A percentile compares a stretch with the other conserved stretches of the same genome.
Conservation (phyloP, 1,140 invertebrate species). For the Tetraneura akinire region DNA sequence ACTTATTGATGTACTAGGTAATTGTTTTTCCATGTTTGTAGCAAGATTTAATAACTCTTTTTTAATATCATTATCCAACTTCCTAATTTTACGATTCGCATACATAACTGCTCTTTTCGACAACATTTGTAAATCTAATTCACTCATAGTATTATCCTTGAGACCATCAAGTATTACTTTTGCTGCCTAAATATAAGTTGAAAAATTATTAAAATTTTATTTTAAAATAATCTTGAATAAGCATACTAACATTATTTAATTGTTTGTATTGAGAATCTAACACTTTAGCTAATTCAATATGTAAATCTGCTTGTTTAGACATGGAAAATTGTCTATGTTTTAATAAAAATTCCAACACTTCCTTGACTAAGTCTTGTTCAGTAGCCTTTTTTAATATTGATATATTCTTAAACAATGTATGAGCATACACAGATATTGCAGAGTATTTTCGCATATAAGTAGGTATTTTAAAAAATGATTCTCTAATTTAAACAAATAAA, state of each 20-base stretch:
- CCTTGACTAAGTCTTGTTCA: slow-evolving; percentile 13
- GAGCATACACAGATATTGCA: slow-evolving; percentile 21
- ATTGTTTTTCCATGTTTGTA: neutral
- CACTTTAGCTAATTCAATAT: slow-evolving; percentile 46
- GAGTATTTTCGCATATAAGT: slow-evolving; percentile 35
- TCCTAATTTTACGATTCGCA: slow-evolving; percentile 30
- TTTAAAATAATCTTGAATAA: neutral
- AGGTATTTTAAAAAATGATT: slow-evolving; percentile 1
- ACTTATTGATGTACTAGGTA: slow-evolving; percentile 17
- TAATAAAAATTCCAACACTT: slow-evolving; percentile 33
- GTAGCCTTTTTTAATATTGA: slow-evolving; percentile 21
- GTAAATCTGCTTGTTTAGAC: slow-evolving; percentile 12
- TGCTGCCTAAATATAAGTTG: slow-evolving; percentile 17
- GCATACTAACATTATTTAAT: slow-evolving; percentile 31
- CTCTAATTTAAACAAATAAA: slow-evolving; percentile 1
- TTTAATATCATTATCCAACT: slow-evolving; percentile 10
- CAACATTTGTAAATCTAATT: slow-evolving; percentile 30
- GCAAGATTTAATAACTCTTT: neutral
- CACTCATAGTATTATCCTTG: slow-evolving; percentile 20
- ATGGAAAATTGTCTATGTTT: slow-evolving; percentile 25
- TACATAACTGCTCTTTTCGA: slow-evolving; percentile 31
- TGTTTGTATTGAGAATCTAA: slow-evolving; percentile 33
- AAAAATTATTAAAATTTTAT: neutral
- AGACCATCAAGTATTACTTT: slow-evolving; percentile 33
- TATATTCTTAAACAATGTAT: slow-evolving; percentile 40